Percentiles rank a stretch among this genome's conserved stretches.
Conservation (phyloP, 2,888 invertebrate species). For the Branchellion lobata region DNA sequence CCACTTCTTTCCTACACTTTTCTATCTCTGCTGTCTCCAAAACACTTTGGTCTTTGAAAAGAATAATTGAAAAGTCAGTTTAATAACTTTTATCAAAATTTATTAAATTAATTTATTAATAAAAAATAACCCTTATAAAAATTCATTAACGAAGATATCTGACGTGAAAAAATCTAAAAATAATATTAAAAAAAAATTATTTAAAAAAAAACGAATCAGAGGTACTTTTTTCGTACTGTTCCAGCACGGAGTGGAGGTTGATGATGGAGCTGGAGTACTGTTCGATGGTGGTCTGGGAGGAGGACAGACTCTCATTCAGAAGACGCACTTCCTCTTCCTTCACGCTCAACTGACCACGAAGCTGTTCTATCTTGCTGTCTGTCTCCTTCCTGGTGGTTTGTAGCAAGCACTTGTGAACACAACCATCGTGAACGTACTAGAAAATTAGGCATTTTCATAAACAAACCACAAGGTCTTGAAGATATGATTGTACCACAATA, state of each 20-base stretch:
- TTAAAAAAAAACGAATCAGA: background rate
- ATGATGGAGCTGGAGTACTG: slow-evolving; percentile 33
- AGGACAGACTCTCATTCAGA: background rate
- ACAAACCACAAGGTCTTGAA: too few species aligned
- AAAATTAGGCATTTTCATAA: too few species aligned
- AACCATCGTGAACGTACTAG: too few species aligned
- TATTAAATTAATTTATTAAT: background rate
- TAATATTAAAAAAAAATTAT: background rate
- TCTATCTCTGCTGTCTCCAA: slow-evolving; percentile 8
- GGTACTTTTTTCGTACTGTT: slow-evolving; percentile 40
- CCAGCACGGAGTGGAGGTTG: slow-evolving; percentile 31
- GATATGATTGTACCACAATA: too few species aligned
- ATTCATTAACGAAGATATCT: too few species aligned
- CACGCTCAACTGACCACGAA: background rate
- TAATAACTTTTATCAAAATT: background rate
- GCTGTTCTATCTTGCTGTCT: background rate
- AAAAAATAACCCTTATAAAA: background rate
- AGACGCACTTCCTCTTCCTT: background rate
- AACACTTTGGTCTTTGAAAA: background rate
- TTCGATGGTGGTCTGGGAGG: background rate
- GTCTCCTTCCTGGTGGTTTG: background rate
- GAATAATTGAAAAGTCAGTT: too few species aligned
- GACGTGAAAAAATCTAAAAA: too few species aligned
- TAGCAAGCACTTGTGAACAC: too few species aligned
- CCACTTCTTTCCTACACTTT: background rate